phyloP scores from a whole-genome alignment of 2,113 vertebrate genomes.

The zebrafish (Danio rerio) region GRCz12tu NC_133185.1:34940001-34940500 shows the following conservation, averaged over 20 bases:
- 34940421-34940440: slow-evolving; percentile 23
- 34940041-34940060: slow-evolving; percentile 49
- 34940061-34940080: slow-evolving; percentile 40
- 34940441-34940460: neutral
- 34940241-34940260: neutral
- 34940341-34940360: neutral
- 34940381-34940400: neutral
- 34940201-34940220: neutral
- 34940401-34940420: neutral
- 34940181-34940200: slow-evolving; percentile 19
- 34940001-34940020: slow-evolving; percentile 23
- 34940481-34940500: slow-evolving; percentile 30
- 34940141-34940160: slow-evolving; percentile 14
- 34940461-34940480: slow-evolving; percentile 1
- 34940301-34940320: neutral
- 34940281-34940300: neutral
- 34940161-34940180: neutral
- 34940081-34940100: slow-evolving; percentile 58
- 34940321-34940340: slow-evolving; percentile 5
- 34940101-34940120: neutral
- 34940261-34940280: neutral
- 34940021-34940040: slow-evolving; percentile 34
- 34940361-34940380: neutral
- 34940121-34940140: slow-evolving; percentile 38
- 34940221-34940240: neutral